A percentile compares a stretch with the other conserved stretches of the same genome.
Evolutionary conservation across 2,113 vertebrate species (phyloP).

Genomic region (Laticauda laticaudata): DNA sequence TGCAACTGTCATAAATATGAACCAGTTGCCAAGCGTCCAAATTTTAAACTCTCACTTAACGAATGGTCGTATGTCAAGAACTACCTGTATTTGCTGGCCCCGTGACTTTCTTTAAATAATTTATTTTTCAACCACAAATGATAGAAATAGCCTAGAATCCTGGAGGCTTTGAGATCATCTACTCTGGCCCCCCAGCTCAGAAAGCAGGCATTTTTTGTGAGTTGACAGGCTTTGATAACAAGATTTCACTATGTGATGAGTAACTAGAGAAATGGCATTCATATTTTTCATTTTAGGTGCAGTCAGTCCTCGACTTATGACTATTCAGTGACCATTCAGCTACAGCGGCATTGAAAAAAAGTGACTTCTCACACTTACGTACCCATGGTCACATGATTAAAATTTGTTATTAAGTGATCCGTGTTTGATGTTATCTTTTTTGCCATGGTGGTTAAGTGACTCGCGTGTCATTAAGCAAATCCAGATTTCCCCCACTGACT

Average conservation of each 20-base stretch:
- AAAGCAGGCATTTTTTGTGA: too few relatives aligned
- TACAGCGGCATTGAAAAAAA: not conserved
- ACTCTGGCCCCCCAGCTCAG: not conserved
- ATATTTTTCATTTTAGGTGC: not conserved
- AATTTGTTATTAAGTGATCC: not conserved
- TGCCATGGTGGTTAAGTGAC: not conserved
- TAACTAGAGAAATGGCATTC: not conserved
- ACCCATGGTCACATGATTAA: not conserved
- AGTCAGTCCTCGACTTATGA: too few relatives aligned
- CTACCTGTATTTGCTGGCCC: not conserved
- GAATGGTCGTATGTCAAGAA: not conserved
- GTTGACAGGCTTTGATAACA: too few relatives aligned
- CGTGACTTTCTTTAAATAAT: not conserved
- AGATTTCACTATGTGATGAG: too few relatives aligned
- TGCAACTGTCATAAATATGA: not conserved
- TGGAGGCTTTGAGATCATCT: not conserved
- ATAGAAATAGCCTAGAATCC: not conserved
- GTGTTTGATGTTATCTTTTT: not conserved
- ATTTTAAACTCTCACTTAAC: not conserved
- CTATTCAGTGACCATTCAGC: too few relatives aligned
- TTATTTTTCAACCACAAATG: not conserved
- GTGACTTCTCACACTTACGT: not conserved
- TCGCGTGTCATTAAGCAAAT: not conserved
- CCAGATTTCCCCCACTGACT: not conserved
- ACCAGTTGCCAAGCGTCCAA: not conserved